Percentiles rank a stretch among this genome's conserved stretches.
Evolutionary conservation across 2,113 vertebrate species (phyloP).

Genomic region (Xenus cinereus): DNA sequence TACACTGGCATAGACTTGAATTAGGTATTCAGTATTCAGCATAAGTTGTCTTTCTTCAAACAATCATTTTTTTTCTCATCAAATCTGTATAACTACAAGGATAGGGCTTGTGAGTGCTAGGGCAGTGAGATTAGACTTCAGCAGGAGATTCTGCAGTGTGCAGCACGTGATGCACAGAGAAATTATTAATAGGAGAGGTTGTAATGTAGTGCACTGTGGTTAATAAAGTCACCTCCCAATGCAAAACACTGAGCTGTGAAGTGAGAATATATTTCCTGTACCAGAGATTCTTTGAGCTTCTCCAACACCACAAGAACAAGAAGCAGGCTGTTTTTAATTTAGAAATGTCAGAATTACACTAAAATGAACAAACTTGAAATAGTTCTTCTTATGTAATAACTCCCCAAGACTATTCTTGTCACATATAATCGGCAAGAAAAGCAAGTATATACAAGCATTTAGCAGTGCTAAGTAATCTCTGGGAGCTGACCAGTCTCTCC

Average conservation of each 20-base stretch:
- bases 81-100: not conserved
- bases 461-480: not conserved
- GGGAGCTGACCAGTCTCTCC: not conserved
- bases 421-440: not conserved
- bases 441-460: not conserved
- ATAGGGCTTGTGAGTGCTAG: not conserved
- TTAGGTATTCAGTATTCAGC: not conserved
- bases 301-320: not conserved
- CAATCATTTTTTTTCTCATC: not conserved
- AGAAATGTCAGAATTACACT: constrained; percentile 16
- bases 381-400: constrained; percentile 13
- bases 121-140: not conserved
- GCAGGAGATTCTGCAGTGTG: not conserved
- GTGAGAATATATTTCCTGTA: not conserved
- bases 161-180: not conserved
- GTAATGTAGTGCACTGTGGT: not conserved
- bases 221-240: not conserved
- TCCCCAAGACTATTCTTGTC: constrained; percentile 31
- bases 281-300: not conserved
- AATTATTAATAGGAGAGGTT: not conserved
- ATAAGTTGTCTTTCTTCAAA: not conserved
- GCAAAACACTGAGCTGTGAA: not conserved
- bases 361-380: constrained; percentile 33
- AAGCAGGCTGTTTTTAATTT: not conserved
- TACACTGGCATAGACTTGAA: not conserved